phyloP scores from a whole-genome alignment of 2,113 vertebrate genomes.

The Sapayoa aenigma region DNA sequence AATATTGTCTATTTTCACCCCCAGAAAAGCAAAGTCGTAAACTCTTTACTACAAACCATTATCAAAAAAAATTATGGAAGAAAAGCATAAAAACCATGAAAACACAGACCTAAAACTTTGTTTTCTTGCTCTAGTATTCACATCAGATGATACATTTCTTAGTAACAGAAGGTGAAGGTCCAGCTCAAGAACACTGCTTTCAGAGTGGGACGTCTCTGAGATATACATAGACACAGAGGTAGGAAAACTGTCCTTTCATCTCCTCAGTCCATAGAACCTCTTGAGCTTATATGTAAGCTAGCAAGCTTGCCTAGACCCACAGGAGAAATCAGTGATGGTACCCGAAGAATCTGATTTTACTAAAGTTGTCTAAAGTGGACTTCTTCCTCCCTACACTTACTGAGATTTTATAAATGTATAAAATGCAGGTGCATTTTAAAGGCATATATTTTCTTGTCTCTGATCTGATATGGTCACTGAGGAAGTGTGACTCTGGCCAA shows the following conservation, averaged over 20 bases:
- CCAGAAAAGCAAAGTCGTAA: background rate
- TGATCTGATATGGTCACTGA: background rate
- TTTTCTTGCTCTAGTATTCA: background rate
- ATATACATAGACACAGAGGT: background rate
- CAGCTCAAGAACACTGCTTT: background rate
- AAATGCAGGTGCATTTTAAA: background rate
- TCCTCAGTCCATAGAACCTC: background rate
- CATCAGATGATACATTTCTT: background rate
- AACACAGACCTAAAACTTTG: background rate
- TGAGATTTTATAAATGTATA: background rate
- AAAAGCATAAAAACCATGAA: background rate
- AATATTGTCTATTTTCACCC: background rate
- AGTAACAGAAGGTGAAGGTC: background rate
- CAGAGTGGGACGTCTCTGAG: background rate
- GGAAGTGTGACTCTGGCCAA: background rate
- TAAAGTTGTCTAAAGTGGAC: background rate
- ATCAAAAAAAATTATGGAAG: background rate
- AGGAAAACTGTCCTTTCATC: background rate
- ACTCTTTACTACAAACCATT: background rate
- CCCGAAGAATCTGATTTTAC: background rate
- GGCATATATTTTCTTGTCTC: background rate
- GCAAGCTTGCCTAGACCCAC: background rate
- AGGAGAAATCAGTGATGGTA: background rate
- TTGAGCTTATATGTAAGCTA: background rate
- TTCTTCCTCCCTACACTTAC: background rate